Evolutionary conservation across 2,113 vertebrate genomes (phyloP).

Genomic region (Lipophrys pholis): DNA sequence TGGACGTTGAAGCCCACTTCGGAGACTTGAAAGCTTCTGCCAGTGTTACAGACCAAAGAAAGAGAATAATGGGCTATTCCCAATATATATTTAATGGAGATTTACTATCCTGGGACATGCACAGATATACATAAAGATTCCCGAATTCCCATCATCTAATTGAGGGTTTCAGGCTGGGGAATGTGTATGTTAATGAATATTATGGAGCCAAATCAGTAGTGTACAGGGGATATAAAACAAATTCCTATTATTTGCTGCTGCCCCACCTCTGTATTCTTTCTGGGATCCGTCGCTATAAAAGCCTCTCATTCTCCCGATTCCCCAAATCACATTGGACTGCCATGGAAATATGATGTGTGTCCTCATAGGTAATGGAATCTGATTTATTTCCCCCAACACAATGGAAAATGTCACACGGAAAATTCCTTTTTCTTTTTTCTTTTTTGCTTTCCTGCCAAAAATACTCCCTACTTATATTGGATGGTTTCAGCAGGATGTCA

Average conservation of each 20-base stretch:
- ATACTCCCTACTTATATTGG: conserved; percentile 40
- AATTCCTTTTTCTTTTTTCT: conserved; percentile 41
- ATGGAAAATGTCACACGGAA: conserved; percentile 45
- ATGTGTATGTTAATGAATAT: conserved; percentile 27
- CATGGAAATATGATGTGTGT: conserved; percentile 10
- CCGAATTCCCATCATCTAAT: not conserved
- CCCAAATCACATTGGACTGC: conserved; percentile 3
- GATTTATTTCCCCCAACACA: conserved; percentile 47
- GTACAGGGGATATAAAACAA: not conserved
- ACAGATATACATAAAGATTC: not conserved
- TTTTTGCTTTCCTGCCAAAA: conserved; percentile 45
- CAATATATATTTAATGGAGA: conserved; percentile 20
- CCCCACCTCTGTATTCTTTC: conserved; percentile 2
- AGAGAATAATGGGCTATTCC: conserved; percentile 7
- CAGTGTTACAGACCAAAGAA: conserved; percentile 6
- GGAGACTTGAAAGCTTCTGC: not conserved
- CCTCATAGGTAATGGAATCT: conserved; percentile 52
- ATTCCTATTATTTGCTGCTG: not conserved
- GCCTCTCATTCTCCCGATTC: conserved; percentile 5
- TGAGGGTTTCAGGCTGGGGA: not conserved
- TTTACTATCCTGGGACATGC: not conserved
- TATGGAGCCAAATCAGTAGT: not conserved
- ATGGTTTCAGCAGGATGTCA: conserved; percentile 54
- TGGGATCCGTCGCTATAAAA: not conserved
- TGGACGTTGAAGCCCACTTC: not conserved